Evolutionary conservation across 2,797 vertebrate species (phyloP).

Genomic region (Spheniscus humboldti): DNA sequence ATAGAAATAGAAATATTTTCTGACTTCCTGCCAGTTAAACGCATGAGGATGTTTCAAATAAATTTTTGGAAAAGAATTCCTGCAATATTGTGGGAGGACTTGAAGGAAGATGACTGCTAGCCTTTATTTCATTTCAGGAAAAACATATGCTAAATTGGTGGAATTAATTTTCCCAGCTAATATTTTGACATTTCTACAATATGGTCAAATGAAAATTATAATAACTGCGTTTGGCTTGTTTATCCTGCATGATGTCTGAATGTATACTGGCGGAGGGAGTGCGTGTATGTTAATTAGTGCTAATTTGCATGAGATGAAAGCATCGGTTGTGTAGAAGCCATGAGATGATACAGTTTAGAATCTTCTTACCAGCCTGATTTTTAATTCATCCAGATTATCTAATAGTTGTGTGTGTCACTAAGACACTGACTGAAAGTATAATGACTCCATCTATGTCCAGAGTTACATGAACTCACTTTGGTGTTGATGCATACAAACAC

Average conservation of each 20-base stretch:
- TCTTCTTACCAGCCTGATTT: not conserved
- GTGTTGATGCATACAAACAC: not conserved
- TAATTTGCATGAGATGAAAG: not conserved
- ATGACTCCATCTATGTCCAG: not conserved
- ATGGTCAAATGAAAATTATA: not conserved
- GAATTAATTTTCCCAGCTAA: conserved; percentile 34
- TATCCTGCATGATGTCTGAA: not conserved
- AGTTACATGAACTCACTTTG: not conserved
- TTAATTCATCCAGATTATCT: not conserved
- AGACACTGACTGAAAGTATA: not conserved
- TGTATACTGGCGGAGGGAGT: not conserved
- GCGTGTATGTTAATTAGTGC: not conserved
- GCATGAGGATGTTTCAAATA: not conserved
- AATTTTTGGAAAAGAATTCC: not conserved
- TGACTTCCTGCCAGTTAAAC: not conserved
- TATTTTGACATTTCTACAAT: conserved; percentile 56
- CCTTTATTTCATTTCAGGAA: conserved; percentile 29
- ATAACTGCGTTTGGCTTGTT: not conserved
- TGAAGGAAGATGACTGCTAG: conserved; percentile 14
- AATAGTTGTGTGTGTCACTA: not conserved
- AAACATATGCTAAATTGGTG: not conserved
- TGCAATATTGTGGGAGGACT: conserved; percentile 34
- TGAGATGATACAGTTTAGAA: not conserved
- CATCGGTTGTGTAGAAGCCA: not conserved
- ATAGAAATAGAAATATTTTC: not conserved